Percentiles rank a stretch among this genome's conserved stretches.
phyloP scores from a whole-genome alignment of 2,797 vertebrate genomes.

The Malurus splendens region DNA sequence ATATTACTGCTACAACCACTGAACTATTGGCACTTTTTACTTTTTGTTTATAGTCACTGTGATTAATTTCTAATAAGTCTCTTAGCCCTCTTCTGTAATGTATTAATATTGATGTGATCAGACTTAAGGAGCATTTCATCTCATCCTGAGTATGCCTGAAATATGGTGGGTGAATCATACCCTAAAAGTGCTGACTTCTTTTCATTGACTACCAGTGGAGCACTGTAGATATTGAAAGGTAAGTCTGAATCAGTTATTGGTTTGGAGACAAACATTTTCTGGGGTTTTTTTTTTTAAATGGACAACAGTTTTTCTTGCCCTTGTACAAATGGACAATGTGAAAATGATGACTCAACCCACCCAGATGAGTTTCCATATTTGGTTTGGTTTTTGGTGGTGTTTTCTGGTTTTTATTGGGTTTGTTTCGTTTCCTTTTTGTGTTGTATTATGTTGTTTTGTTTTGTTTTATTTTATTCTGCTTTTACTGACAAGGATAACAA shows the following conservation, averaged over 20 bases:
- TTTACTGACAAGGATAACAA: background rate
- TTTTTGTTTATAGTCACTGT: background rate
- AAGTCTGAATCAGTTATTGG: background rate
- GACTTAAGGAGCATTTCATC: background rate
- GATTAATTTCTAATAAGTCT: background rate
- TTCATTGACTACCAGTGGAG: background rate
- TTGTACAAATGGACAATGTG: background rate
- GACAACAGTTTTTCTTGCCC: background rate
- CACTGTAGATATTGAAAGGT: background rate
- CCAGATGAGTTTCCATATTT: background rate
- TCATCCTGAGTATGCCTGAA: background rate
- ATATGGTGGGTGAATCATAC: background rate
- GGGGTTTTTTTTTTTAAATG: background rate
- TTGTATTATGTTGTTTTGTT: background rate
- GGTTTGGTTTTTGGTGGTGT: background rate
- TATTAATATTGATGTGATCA: background rate
- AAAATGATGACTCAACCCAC: background rate
- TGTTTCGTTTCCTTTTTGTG: background rate
- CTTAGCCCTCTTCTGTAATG: background rate
- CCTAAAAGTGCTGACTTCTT: slow-evolving; percentile 5
- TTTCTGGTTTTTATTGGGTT: background rate
- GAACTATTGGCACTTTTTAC: background rate
- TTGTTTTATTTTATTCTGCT: background rate
- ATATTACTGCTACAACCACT: background rate
- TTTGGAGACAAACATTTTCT: background rate